Evolutionary conservation across 2,113 vertebrate genomes (phyloP).

Genomic region (Chaenocephalus aceratus): DNA sequence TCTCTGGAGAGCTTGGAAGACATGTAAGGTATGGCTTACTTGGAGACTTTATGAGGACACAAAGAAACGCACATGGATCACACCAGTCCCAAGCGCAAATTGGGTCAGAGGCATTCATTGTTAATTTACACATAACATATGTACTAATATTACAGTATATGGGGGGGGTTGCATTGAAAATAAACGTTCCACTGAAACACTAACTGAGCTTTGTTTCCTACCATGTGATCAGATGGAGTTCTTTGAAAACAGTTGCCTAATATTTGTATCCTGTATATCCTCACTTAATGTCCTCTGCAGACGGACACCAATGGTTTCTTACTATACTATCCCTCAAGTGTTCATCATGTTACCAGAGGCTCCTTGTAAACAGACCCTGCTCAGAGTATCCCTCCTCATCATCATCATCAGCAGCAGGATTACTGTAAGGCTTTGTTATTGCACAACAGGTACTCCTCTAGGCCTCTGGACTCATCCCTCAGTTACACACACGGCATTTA

Average conservation of each 20-base stretch:
- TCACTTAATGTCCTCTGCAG: conserved; percentile 21
- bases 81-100: too few species aligned
- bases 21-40: conserved; percentile 16
- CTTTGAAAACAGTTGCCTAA: too few species aligned
- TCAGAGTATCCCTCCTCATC: conserved; percentile 16
- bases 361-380: background rate
- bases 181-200: background rate
- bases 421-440: conserved; percentile 42
- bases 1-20: conserved; percentile 14
- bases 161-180: background rate
- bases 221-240: background rate
- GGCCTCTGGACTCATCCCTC: conserved; percentile 29
- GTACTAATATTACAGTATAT: too few species aligned
- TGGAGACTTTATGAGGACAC: conserved; percentile 16
- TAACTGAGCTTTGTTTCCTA: background rate
- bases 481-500: conserved; percentile 45
- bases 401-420: conserved; percentile 33
- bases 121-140: too few species aligned
- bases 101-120: too few species aligned
- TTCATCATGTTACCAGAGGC: conserved; percentile 20
- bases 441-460: conserved; percentile 57
- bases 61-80: background rate
- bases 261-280: background rate
- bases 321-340: conserved; percentile 26
- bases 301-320: conserved; percentile 11